Evolutionary conservation across 2,888 invertebrate species (phyloP).

Genomic region (Drepanosiphum platanoidis): DNA sequence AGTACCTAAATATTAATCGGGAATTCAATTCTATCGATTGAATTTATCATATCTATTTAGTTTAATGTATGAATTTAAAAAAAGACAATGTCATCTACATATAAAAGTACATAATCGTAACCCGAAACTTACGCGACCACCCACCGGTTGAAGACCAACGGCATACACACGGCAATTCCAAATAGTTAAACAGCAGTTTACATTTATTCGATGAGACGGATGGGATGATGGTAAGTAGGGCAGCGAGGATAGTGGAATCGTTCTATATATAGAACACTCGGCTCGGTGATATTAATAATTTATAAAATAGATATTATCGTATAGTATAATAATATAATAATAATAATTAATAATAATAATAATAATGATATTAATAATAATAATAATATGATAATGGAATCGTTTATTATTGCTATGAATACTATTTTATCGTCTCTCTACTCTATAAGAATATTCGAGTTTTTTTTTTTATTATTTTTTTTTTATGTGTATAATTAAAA

Average conservation of each 20-base stretch:
- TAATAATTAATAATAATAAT: slow-evolving; percentile 21
- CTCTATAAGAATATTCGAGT: not conserved
- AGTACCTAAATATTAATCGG: no score
- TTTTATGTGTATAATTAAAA: slow-evolving; percentile 25
- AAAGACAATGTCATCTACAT: no score
- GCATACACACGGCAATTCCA: no score
- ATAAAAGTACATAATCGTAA: no score
- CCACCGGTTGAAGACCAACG: no score
- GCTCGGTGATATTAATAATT: not conserved
- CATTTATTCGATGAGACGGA: no score
- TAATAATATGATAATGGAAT: slow-evolving; percentile 35
- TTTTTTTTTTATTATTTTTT: not conserved
- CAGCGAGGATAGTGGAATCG: not conserved
- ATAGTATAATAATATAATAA: not conserved
- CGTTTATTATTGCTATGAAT: slow-evolving; percentile 35
- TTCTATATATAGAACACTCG: not conserved
- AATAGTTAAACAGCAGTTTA: no score
- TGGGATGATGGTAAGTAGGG: not conserved
- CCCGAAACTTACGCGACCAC: no score
- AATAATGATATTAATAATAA: slow-evolving; percentile 33
- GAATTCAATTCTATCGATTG: no score
- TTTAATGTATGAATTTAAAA: no score
- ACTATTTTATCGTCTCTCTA: slow-evolving; percentile 5
- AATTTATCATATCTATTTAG: no score
- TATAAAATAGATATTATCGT: slow-evolving; percentile 28